These are phyloP conservation scores for Lasiommata megera DNA, from an alignment of 2,888 invertebrate genomes.

Conservation along the genomic window DNA sequence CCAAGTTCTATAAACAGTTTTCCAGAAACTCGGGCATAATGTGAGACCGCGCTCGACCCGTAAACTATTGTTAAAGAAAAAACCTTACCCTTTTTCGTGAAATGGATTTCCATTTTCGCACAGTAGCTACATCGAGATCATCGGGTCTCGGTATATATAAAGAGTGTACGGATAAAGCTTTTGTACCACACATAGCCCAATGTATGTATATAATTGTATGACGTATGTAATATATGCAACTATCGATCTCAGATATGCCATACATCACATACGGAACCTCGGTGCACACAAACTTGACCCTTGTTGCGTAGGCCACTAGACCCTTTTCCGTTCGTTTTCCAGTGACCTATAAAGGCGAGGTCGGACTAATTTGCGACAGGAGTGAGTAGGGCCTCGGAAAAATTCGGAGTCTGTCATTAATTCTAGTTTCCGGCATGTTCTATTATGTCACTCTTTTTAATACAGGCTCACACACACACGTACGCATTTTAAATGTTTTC, in stretches of 20 bases:
- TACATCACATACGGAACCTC: constrained; percentile 16
- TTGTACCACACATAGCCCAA: background rate
- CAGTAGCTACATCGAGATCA: background rate
- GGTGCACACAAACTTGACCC: constrained; percentile 46
- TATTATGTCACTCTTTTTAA: background rate
- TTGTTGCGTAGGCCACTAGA: constrained; percentile 43
- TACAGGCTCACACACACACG: too few species aligned
- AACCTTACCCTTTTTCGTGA: background rate
- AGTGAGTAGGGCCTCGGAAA: constrained; percentile 46
- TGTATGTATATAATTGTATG: constrained; percentile 4
- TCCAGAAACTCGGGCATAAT: background rate
- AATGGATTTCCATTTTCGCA: background rate
- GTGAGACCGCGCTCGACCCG: background rate
- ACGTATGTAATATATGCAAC: constrained; percentile 21
- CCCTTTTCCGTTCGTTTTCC: constrained; percentile 43
- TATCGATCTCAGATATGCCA: constrained; percentile 28
- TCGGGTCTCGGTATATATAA: background rate
- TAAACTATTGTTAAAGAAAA: background rate
- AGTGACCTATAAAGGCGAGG: constrained; percentile 63
- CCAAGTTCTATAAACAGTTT: too few species aligned
- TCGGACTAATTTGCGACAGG: constrained; percentile 60
- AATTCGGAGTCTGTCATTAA: constrained; percentile 44
- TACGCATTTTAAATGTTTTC: background rate
- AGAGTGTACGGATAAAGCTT: background rate
- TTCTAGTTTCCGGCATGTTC: constrained; percentile 33